Evolutionary conservation across 2,113 vertebrate species (phyloP), one percentile per base, ranked within the genome.

Genomic region (Scalopus aquaticus): DNA sequence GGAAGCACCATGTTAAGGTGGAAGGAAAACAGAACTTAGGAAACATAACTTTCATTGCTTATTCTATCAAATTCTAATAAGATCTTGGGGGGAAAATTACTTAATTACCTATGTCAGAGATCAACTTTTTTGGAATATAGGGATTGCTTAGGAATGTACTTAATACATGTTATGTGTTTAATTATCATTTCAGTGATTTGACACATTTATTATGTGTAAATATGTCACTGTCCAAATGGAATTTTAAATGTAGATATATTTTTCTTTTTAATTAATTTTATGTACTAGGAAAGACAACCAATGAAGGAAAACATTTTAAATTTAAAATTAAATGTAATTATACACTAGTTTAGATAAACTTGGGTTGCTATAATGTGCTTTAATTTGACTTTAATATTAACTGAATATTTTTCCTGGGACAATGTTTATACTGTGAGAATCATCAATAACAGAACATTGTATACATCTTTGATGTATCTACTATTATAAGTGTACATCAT

Each of bases 21-120:
- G 37, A 89, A 91, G 26, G 7, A 77, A 92, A 32, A 87, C 39
- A 78, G 37, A 89, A 44, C 1, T 80, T 39, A 62, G 32, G 60
- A 92, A n/a, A 89, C n/a, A 32, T 20, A 91, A 83, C 78, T 92
- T 37, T 11, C 19, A 51, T 79, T 93, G 11, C 79, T 54, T 92
- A 74, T 32, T 94, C 15, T 11, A 32, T 62, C 44, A 83, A 87
- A 44, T 72, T 93, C 15, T 51, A 82, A 16, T 67, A 37, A 76
- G 15, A 74, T 79, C 19, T 85, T 69, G 4, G 70, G 3, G 7
- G 24, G 79, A 82, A 86, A 28, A 35, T 44, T 54, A 22, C 44
- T 20, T 62, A 51, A 65, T 93, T 20, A 62, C 17, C 10, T 49
- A 3, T 44, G 22, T 46, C 32, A 51, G 51, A 76, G 8, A 54